These are phyloP conservation scores for Caenorhabditis macrosperma DNA, from an alignment of 2,888 invertebrate genomes.

Conservation along the genomic window DNA sequence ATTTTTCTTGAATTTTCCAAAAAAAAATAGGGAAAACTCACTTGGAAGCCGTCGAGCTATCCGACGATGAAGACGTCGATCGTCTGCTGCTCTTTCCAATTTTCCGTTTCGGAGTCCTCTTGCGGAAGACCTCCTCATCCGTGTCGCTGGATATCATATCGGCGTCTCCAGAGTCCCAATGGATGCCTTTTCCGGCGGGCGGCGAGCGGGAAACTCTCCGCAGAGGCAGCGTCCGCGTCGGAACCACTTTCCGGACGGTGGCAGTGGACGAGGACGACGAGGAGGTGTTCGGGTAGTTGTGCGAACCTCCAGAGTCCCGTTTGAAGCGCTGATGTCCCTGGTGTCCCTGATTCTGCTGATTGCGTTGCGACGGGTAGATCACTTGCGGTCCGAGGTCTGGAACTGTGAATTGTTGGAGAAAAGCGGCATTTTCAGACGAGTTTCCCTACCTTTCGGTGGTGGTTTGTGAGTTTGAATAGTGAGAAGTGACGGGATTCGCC, in stretches of 20 bases:
- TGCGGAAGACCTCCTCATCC: conserved; percentile 49
- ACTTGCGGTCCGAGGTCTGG: conserved; percentile 62
- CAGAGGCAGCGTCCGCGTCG: not conserved
- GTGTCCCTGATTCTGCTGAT: not conserved
- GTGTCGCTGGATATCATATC: conserved; percentile 61
- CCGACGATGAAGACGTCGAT: not conserved
- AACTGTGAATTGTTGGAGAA: not conserved
- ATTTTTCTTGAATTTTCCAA: not conserved
- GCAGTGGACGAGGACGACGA: conserved; percentile 11
- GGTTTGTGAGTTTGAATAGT: conserved; percentile 29
- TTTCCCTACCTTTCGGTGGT: conserved; percentile 40
- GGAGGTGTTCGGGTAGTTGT: not conserved
- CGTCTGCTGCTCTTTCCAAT: not conserved
- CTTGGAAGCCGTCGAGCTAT: not conserved
- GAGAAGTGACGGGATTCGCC: conserved; percentile 49
- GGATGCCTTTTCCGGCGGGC: conserved; percentile 26
- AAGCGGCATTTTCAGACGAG: too few species aligned
- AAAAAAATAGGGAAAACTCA: too few species aligned
- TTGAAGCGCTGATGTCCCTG: conserved; percentile 9
- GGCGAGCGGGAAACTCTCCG: not conserved
- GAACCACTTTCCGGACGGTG: conserved; percentile 4
- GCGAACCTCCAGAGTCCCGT: conserved; percentile 7
- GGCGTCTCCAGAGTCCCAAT: conserved; percentile 10
- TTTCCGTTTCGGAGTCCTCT: conserved; percentile 3
- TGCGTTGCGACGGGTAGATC: conserved; percentile 55